phyloP scores from a whole-genome alignment of 2,797 vertebrate genomes.

The Streptopelia turtur region DNA sequence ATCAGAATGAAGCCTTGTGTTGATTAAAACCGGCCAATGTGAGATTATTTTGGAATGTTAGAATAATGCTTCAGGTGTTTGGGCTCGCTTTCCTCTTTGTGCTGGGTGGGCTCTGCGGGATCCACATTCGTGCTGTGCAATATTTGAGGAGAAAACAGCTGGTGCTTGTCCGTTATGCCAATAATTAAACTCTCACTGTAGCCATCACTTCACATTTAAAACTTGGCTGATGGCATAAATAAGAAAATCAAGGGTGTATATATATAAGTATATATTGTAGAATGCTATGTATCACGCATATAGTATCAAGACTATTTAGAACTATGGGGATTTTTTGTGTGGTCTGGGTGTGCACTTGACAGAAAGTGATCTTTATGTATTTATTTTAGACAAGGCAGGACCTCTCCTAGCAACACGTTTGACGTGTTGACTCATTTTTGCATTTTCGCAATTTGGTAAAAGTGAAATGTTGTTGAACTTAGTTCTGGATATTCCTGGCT shows the following conservation, averaged over 20 bases:
- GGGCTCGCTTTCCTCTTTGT: not conserved
- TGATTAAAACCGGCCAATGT: accelerated
- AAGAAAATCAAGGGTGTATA: not conserved
- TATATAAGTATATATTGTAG: not conserved
- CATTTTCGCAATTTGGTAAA: not conserved
- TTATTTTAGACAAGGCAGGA: not conserved
- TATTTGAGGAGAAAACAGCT: not conserved
- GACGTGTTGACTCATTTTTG: not conserved
- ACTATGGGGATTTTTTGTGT: not conserved
- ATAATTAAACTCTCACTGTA: not conserved
- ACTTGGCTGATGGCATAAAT: not conserved
- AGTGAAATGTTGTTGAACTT: accelerated
- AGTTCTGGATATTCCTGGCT: not conserved
- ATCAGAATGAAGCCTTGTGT: accelerated
- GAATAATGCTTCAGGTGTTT: not conserved
- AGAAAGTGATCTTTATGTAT: not conserved
- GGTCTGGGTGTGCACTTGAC: not conserved
- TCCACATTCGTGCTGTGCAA: accelerated
- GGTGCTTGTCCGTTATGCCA: not conserved
- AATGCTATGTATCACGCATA: accelerated
- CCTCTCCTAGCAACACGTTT: not conserved
- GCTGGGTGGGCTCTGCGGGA: accelerated
- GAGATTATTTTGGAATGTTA: not conserved
- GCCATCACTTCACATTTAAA: not conserved
- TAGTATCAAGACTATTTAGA: not conserved